A percentile compares a stretch with the other conserved stretches of the same genome.
These are phyloP conservation scores for Amazona guildingii DNA, from an alignment of 2,113 vertebrate species.

Conservation along the genomic window DNA sequence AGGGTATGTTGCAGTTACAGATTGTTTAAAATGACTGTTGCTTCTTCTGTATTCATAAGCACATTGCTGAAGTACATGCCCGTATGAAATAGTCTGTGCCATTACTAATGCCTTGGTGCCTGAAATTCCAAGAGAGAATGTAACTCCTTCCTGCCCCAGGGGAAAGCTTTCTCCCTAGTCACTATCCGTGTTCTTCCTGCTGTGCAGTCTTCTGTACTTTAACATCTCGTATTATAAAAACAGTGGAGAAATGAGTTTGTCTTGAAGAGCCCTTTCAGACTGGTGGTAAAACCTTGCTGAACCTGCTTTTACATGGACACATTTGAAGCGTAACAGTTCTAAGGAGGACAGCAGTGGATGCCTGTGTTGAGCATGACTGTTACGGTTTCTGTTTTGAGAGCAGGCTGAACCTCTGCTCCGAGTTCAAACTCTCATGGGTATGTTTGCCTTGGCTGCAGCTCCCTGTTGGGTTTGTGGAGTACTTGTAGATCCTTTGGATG, in stretches of 20 bases:
- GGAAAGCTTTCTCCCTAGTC: neutral
- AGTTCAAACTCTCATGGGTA: neutral
- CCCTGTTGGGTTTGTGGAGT: neutral
- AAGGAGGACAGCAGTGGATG: neutral
- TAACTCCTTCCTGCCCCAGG: neutral
- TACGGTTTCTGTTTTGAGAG: neutral
- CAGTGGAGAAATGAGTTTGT: neutral
- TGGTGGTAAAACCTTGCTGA: neutral
- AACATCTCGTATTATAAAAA: neutral
- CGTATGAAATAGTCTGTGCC: neutral
- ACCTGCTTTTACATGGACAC: neutral
- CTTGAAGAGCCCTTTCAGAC: neutral
- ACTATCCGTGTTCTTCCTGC: fast-evolving
- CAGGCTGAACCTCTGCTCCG: neutral
- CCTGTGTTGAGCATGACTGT: neutral
- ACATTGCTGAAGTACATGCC: neutral
- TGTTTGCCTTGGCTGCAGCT: constrained; percentile 21
- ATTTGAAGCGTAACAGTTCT: neutral
- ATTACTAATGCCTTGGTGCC: neutral
- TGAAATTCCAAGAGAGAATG: neutral
- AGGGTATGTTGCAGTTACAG: neutral
- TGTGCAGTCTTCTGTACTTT: neutral
- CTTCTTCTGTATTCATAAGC: neutral
- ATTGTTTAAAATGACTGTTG: neutral
- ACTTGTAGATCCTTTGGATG: neutral